Conservation (phyloP, 2,113 vertebrate genomes). For the Ardeotis arabs region DNA sequence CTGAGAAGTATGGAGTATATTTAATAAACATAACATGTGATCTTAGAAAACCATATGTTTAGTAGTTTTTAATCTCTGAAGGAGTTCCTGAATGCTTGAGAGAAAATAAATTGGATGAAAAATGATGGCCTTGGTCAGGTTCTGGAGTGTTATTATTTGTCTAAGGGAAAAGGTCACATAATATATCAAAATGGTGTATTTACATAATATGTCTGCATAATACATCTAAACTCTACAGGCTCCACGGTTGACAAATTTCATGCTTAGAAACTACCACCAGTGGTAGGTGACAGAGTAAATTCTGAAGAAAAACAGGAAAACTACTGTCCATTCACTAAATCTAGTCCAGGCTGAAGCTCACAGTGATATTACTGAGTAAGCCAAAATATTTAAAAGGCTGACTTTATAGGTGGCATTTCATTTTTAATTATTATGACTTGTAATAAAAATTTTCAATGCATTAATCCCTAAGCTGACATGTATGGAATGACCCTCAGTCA, state of each 20-base stretch:
- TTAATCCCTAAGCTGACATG: neutral
- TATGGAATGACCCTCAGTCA: neutral
- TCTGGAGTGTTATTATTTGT: constrained; percentile 14
- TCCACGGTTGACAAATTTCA: neutral
- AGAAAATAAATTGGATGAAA: constrained; percentile 20
- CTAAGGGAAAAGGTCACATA: constrained; percentile 46
- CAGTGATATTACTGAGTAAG: neutral
- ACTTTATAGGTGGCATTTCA: neutral
- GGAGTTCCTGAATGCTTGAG: neutral
- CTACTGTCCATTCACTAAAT: neutral
- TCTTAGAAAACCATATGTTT: neutral
- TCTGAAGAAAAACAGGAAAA: neutral
- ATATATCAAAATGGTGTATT: constrained; percentile 42
- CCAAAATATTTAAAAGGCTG: neutral
- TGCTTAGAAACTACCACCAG: neutral
- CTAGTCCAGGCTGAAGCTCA: neutral
- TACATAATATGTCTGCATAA: constrained; percentile 39
- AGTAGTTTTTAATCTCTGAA: neutral
- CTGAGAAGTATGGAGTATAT: neutral
- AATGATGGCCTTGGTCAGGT: constrained; percentile 6
- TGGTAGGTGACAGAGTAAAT: neutral
- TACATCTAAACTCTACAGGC: neutral
- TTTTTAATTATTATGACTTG: neutral
- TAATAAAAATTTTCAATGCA: neutral
- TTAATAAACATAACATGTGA: neutral